Base-by-base conservation (phyloP, 2,113 vertebrate genomes). In the Sardina pilchardus region DNA sequence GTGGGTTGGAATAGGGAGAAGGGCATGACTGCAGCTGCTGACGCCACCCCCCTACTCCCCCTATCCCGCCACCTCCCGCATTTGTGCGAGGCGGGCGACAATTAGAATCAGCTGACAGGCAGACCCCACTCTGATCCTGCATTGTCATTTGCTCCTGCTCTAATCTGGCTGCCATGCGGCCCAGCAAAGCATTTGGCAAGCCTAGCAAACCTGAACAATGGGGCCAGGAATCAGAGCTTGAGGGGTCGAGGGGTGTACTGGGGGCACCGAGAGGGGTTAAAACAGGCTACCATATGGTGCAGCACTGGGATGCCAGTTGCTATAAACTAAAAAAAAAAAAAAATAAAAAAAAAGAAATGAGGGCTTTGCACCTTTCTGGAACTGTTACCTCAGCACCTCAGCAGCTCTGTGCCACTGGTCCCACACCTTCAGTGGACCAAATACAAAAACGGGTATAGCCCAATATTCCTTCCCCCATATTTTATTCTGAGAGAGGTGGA, bases 111-210 rank as follows among this genome's bases (percentile, higher is more conserved):
- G 89, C 94, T 96, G 94, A 96, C 91, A 86, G 91, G 93, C 78
- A 90, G 45, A 90, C 92, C 63, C 88, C 89, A 87, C 89, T 93
- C 81, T 92, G 90, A 91, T 91, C 94, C 95, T 94, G 95, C 94
- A 95, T 96, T 96, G 94, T 96, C 92, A 94, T 94, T 95, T 95
- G 93, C 95, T 93, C 92, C 91, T 94, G 92, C 88, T 90, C 94
- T 93, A 95, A 95, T 96, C 93, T 95, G 94, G 94, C 92, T 75
- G 92, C 95, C 93, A 89, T 94, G 94, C 93, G 82, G 94, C 88
- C 85, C 91, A 90, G 92, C 82, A 92, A 95, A 94, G 95, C 93
- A 94, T 95, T 95, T 95, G 94, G 94, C 95, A 94, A 94, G 92
- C 92, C 88, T 94, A 92, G 95, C 95, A 95, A 95, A 95, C 93